Percentiles rank a stretch among this genome's conserved stretches.
phyloP scores from a whole-genome alignment of 1,140 invertebrate genomes.

The Goniozus legneri region DNA sequence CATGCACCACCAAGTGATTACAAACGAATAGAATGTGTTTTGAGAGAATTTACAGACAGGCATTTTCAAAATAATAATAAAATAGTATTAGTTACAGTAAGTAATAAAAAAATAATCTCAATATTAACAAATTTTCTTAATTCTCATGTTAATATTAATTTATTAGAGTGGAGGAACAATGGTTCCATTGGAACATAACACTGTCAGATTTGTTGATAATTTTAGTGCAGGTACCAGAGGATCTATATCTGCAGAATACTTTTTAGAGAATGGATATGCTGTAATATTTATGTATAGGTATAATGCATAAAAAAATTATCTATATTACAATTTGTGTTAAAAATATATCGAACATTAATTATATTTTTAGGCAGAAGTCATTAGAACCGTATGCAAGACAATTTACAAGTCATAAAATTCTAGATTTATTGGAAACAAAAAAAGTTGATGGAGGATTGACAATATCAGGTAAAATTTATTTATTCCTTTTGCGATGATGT shows the following conservation, averaged over 20 bases:
- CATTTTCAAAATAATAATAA: slow-evolving; percentile 63
- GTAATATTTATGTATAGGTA: slow-evolving; percentile 77
- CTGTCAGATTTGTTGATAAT: slow-evolving; percentile 96
- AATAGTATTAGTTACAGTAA: slow-evolving; percentile 77
- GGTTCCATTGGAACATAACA: slow-evolving; percentile 94
- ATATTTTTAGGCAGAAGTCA: slow-evolving; percentile 63
- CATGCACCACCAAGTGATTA: slow-evolving; percentile 72
- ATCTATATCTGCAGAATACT: slow-evolving; percentile 92
- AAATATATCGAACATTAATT: slow-evolving; percentile 2
- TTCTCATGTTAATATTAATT: slow-evolving; percentile 12
- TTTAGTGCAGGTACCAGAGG: slow-evolving; percentile 96
- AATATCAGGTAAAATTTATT: slow-evolving; percentile 52
- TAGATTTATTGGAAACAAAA: slow-evolving; percentile 74
- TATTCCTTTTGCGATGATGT: slow-evolving; percentile 7
- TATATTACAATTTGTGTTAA: not conserved
- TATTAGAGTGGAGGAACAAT: slow-evolving; percentile 92
- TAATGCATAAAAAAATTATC: slow-evolving; percentile 1
- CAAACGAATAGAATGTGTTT: slow-evolving; percentile 63
- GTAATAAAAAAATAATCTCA: slow-evolving; percentile 29
- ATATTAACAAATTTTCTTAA: slow-evolving; percentile 11
- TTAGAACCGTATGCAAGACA: slow-evolving; percentile 87
- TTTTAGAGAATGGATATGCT: slow-evolving; percentile 76
- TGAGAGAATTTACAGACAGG: slow-evolving; percentile 68
- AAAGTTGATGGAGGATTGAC: slow-evolving; percentile 60
- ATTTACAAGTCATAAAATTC: slow-evolving; percentile 73